Base-by-base conservation (phyloP, 2,888 invertebrate species). In the Lomographa bimaculata region DNA sequence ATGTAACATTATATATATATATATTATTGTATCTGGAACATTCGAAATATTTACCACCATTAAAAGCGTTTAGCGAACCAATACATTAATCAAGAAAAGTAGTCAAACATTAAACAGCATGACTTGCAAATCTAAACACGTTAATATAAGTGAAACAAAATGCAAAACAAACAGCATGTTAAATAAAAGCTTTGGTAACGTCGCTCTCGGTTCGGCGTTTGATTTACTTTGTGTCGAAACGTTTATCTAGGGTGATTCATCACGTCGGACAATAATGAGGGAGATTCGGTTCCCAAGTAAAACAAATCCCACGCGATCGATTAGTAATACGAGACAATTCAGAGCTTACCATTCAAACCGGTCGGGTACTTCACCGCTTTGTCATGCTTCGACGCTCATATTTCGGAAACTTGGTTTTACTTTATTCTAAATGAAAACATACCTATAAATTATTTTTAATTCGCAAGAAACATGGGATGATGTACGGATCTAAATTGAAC, bases 221-320 rank as follows among this genome's bases (percentile, higher is more conserved):
- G 74, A 80, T 82, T 83, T 79, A 80, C 76, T 82, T 71, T 71
- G 63, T 70, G 77, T 79, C 67, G 69, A 61, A 79, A 65, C 73
- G 75, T 83, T 83, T 80, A 76, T 79, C 77, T 78, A 68, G 64
- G 68, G 76, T 82, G 81, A 85, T 86, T 81, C 75, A 86, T 85
- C 79, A 80, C 74, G 64, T 74, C 60, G 68, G 69, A 75, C 75
- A 77, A 77, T 81, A 77, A 81, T 79, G 75, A 80, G 76, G 68
- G 71, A 66, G 72, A 73, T 81, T 75, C 64, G 67, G 65, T 77
- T 75, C 60, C 62, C 57, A 74, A 76, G 71, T 75, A 76, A 83
- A 80, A 85, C 75, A 82, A 81, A 81, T 73, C 75, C 67, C 64
- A 64, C 38, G 57, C 65, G 72, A 74, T 83, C 81, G 79, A 81